phyloP scores from a whole-genome alignment of 2,113 vertebrate species.

The Clinocottus analis region DNA sequence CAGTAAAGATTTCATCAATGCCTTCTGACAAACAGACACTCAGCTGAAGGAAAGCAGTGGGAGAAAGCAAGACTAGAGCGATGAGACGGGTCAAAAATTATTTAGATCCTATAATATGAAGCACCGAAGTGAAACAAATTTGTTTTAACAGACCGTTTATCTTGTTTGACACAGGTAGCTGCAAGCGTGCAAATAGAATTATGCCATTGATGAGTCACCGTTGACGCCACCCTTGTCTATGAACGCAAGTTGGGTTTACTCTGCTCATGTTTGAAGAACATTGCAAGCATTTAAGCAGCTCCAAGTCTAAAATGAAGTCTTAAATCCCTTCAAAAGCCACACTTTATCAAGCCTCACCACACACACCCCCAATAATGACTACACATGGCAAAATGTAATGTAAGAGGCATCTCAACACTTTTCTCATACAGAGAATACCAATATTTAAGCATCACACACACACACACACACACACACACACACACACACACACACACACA shows the following conservation, averaged over 20 bases:
- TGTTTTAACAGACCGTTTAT: neutral
- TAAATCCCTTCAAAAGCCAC: neutral
- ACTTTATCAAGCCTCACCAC: neutral
- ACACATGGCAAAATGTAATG: neutral
- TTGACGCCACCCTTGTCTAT: neutral
- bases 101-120: neutral
- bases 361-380: neutral
- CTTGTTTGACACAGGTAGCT: neutral
- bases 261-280: too few species aligned
- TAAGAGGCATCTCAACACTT: neutral
- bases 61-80: neutral
- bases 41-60: neutral
- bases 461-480: neutral
- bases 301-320: conserved; percentile 2
- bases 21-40: neutral
- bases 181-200: neutral
- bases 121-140: neutral
- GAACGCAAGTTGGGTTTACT: too few species aligned
- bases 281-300: neutral
- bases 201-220: neutral
- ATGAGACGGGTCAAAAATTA: neutral
- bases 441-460: neutral
- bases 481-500: neutral
- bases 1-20: neutral
- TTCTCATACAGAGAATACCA: neutral